Percentiles rank a stretch among this genome's conserved stretches.
phyloP scores from a whole-genome alignment of 1,140 invertebrate genomes.

The Drosophila malerkotliana region DNA sequence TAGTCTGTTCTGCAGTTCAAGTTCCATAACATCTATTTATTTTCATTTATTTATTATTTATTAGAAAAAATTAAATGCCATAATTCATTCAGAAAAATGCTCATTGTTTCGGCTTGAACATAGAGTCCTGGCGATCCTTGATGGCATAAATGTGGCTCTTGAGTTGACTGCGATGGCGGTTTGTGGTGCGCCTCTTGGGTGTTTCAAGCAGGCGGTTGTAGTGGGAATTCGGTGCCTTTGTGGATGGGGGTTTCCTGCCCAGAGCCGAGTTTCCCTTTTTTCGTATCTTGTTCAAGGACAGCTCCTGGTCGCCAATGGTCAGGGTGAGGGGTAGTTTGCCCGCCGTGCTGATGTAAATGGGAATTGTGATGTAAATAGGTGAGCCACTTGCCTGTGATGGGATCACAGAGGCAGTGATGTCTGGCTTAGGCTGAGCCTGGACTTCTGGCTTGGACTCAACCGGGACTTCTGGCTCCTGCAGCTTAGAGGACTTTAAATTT shows the following conservation, averaged over 20 bases:
- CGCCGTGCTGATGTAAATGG: constrained; percentile 68
- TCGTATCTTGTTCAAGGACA: constrained; percentile 36
- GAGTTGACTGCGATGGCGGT: constrained; percentile 66
- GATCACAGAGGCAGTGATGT: background rate
- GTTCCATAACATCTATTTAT: constrained; percentile 57
- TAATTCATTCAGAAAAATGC: background rate
- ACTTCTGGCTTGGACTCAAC: background rate
- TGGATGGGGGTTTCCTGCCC: constrained; percentile 30
- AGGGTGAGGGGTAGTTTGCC: constrained; percentile 52
- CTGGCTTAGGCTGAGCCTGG: background rate
- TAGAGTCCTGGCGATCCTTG: constrained; percentile 26
- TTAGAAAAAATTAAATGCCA: constrained; percentile 35
- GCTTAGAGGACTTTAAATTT: background rate
- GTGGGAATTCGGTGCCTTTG: constrained; percentile 62
- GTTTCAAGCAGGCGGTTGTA: constrained; percentile 64
- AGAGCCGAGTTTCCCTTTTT: background rate
- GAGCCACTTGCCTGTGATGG: background rate
- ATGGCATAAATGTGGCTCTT: constrained; percentile 53
- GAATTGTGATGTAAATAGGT: constrained; percentile 74
- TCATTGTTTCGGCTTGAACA: background rate
- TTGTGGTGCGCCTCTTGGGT: constrained; percentile 48
- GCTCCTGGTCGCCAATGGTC: constrained; percentile 61
- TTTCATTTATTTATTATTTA: constrained; percentile 70
- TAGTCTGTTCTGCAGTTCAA: constrained; percentile 22
- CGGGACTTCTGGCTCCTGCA: background rate